A percentile compares a stretch with the other conserved stretches of the same genome.
Evolutionary conservation across 2,113 vertebrate species (phyloP).

Genomic region (Antechinus stuartii): DNA sequence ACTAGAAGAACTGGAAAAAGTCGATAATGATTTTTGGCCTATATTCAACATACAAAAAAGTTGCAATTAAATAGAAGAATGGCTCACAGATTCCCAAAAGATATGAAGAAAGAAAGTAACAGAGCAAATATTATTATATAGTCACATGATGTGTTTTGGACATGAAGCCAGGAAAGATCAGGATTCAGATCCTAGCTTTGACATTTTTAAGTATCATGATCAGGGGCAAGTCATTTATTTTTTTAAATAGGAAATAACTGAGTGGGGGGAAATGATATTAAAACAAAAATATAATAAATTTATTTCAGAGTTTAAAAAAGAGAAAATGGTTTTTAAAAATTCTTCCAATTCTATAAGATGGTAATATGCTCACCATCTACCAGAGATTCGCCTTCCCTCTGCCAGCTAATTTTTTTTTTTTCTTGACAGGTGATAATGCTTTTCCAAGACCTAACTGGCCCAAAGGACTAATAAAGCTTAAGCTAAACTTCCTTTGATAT

Average conservation of each 20-base stretch:
- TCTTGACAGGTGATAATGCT: not conserved
- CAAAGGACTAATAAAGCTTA: not conserved
- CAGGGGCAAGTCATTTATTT: not conserved
- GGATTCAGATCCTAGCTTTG: not conserved
- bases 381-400: not conserved
- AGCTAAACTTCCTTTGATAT: not conserved
- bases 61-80: not conserved
- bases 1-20: not conserved
- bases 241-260: not conserved
- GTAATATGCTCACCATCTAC: not conserved
- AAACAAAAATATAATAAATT: not conserved
- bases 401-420: not conserved
- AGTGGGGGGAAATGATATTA: not conserved
- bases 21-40: not conserved
- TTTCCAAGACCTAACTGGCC: not conserved
- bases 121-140: not conserved
- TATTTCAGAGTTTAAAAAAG: not conserved
- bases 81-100: not conserved
- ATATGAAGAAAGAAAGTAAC: not conserved
- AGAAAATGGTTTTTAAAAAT: not conserved
- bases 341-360: not conserved
- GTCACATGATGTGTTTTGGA: not conserved
- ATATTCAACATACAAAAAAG: not conserved
- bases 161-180: too few relatives aligned
- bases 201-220: not conserved